Evolutionary conservation across 1,140 invertebrate species (phyloP), one percentile per base, ranked within the genome.

Genomic region (Hyles euphorbiae): DNA sequence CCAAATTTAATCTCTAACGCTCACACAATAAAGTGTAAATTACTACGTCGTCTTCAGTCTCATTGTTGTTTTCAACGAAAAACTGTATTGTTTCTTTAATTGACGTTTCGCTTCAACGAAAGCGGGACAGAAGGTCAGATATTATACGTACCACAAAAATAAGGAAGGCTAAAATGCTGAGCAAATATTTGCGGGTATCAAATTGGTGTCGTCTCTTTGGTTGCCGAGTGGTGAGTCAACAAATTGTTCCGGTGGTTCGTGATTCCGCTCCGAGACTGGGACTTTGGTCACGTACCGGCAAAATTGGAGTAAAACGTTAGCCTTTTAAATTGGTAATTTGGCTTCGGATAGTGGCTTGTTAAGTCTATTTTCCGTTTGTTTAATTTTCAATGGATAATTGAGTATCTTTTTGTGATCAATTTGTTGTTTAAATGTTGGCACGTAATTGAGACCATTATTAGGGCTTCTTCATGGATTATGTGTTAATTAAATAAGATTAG

Each of bases 71-170:
- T 40, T 40, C 36, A 40, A 40, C 36, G 36, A 40, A 40, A 40
- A 40, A 40, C 22, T 22, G 22, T 22, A 40, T 5, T 40, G 8
- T 40, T 40, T 5, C 8, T 40, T 1, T 40, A 5, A 8, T 40
- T 40, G 4, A 8, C 8, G 36, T 5, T 40, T 40, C 8, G 36
- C 36, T 40, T 40, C 58, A 63, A 69, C 60, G 64, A 78, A 82
- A 80, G 70, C 74, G 53, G 72, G 72, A 50, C 69, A 70, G 66
- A 75, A 82, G 72, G 74, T 70, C 76, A 64, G 49, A 56, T 60
- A 68, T 70, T 68, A 53, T 44, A 5, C n/a, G 32, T 12, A 22
- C 22, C 36, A 43, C 34, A 6, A 62, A 50, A 34, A 52, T 33
- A 52, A 50, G 9, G 33, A 32, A 33, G 40, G 44, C 56, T 56